These are phyloP conservation scores for Bradypodion ventrale DNA, from an alignment of 2,797 vertebrate species.

Conservation along the genomic window DNA sequence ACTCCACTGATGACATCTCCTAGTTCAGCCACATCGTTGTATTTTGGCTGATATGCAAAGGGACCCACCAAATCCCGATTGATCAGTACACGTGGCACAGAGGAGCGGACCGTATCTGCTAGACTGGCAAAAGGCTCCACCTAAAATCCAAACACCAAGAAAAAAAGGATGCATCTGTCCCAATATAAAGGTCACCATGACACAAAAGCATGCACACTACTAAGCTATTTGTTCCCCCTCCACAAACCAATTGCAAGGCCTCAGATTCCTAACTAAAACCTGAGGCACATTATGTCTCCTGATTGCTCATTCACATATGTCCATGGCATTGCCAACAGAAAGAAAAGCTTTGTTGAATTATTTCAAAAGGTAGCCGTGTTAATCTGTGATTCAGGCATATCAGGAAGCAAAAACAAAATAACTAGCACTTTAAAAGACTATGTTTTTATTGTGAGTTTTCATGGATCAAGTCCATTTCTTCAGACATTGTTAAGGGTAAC, in stretches of 20 bases:
- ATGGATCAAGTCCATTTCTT: no score
- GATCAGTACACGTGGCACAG: conserved; percentile 89
- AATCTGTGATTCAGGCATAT: no score
- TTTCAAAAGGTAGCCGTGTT: no score
- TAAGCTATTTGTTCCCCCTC: no score
- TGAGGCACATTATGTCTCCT: background rate
- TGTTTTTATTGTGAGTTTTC: no score
- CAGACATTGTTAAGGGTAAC: no score
- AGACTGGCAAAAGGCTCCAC: conserved; percentile 97
- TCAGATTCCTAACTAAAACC: background rate
- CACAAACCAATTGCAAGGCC: background rate
- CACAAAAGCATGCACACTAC: accelerated
- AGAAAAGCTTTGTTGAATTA: background rate
- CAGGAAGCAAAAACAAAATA: no score
- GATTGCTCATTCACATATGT: background rate
- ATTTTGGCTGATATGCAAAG: conserved; percentile 73
- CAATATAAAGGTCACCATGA: background rate
- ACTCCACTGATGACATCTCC: conserved; percentile 87
- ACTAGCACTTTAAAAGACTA: no score
- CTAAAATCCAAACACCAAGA: conserved; percentile 63
- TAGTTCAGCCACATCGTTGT: conserved; percentile 82
- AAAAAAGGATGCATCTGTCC: background rate
- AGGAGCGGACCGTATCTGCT: conserved; percentile 77
- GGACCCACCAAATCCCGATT: conserved; percentile 90
- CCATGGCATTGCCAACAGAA: background rate